Evolutionary conservation across 2,888 invertebrate genomes (phyloP), one percentile per base, ranked within the genome.

Genomic region (Hydropsyche betteni): DNA sequence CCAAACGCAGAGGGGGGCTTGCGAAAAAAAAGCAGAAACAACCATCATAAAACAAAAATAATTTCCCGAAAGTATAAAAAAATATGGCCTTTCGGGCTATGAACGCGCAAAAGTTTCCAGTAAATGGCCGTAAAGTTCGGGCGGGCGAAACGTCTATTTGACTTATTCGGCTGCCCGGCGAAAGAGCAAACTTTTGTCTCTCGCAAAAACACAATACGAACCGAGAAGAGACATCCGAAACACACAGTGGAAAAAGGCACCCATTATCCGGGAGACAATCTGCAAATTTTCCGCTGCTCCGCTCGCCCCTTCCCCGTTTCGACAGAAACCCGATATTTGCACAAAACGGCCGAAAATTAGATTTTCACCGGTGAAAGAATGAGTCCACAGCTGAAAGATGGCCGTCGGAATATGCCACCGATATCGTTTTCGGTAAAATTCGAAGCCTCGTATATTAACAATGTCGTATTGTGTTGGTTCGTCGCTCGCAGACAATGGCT

Each of bases 21-120:
- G 55, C 2, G 16, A n/a, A 55, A 64, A n/a, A 64, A 61, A 64
- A 64, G 34, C 33, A 64, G 69, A 69, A 69, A 69, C 51, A 69
- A 69, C 50, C 50, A 69, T 34, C 69, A 33, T 69, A 73, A 73
- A 74, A 61, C 64, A 75, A 72, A 77, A 75, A 77, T 77, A 77
- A 77, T 77, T 77, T 71, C 72, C 69, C 71, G 70, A 70, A 75
- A 52, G 71, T 50, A 61, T 61, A 50, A 75, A 75, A 75, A 75
- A 74, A 68, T 77, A 75, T 71, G 61, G 75, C 72, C 75, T 69
- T 69, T 50, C 38, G 69, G 51, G 69, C 34, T 64, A 50, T 16
- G 69, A 51, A 16, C 69, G 44, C 51, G 69, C 50, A 14, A 51
- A 69, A 69, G 50, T 69, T 69, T 51, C 69, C 55, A 24, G 69